phyloP scores from a whole-genome alignment of 2,113 vertebrate genomes.

The Tringa solitaria region DNA sequence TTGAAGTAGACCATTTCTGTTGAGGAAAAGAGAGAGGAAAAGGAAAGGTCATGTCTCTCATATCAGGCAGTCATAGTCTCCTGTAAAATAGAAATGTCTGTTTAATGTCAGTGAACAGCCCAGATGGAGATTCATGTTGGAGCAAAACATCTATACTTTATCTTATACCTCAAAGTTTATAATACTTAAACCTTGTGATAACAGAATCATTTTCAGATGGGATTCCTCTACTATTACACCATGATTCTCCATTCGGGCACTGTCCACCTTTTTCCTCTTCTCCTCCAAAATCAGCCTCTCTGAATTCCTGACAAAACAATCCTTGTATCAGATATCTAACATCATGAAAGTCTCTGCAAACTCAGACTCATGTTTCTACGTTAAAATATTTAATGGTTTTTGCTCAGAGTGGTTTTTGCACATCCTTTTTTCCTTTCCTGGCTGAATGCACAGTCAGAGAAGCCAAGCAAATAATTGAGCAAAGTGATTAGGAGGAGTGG shows the following conservation, averaged over 20 bases:
- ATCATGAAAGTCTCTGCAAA: rapidly evolving
- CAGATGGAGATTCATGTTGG: slow-evolving; percentile 63
- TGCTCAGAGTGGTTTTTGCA: background rate
- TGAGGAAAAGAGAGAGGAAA: slow-evolving; percentile 54
- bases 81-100: slow-evolving; percentile 75
- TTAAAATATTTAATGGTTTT: background rate
- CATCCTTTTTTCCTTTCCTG: background rate
- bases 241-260: background rate
- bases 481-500: background rate
- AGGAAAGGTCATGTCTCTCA: slow-evolving; percentile 72
- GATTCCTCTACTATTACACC: background rate
- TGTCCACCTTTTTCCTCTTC: background rate
- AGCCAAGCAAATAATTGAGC: background rate
- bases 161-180: slow-evolving; percentile 28
- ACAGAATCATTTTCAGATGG: slow-evolving; percentile 26
- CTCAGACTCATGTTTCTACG: background rate
- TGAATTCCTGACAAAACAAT: background rate
- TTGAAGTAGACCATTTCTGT: slow-evolving; percentile 70
- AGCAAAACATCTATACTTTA: slow-evolving; percentile 44
- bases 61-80: slow-evolving; percentile 71
- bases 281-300: background rate
- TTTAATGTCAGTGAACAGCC: slow-evolving; percentile 74
- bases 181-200: slow-evolving; percentile 51
- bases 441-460: background rate
- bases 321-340: background rate